Evolutionary conservation across 2,797 vertebrate genomes (phyloP), one percentile per base, ranked within the genome.

Genomic region (Tenualosa thibaudeaui): DNA sequence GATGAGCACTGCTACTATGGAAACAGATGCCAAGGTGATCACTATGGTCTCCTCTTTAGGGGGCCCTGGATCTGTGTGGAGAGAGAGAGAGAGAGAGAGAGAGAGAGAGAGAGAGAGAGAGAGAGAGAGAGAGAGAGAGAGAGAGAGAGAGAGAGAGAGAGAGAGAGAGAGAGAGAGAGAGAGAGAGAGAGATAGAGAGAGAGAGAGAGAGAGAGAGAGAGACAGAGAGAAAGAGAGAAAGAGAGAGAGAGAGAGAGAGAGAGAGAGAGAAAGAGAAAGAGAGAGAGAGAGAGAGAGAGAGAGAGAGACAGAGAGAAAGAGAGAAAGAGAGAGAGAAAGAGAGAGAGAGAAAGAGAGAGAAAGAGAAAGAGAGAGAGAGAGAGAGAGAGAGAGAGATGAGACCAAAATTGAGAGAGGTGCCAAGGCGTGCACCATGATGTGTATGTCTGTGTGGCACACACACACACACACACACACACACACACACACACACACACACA

Each of bases 1-100:
- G 82, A 98, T 93, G 89, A 98, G 87, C 86, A 98, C 93, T 71
- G 97, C 96, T 90, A 96, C 90, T 5, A 98, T 93, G 84, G 96
- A 97, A 10, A 98, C 95, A 3, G 96, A 97, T 4, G 96, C 96
- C 90, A 99, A 90, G 87, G 94, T 95, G 85, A 98, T 95, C 90
- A 98, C 95, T 10, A 95, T 95, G 0, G 95, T 96, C 92, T 97
- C 96, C 91, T 97, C 96, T 81, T 94, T 94, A 89, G 96, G 93
- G 56, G 94, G 93, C 88, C 92, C 93, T 81, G 93, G 92, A 92
- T 95, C 97, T 97, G 94, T 91, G 93, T 71, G 40, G 60, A 10
- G n/a, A 65, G 60, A 26, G 7, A 65, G n/a, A 65, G n/a, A 31
- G 24, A 65, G 60, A 22, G 54, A 58, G 17, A 3, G 2, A 58